phyloP scores from a whole-genome alignment of 2,797 vertebrate species.

The Enteromius thamalakanensis region DNA sequence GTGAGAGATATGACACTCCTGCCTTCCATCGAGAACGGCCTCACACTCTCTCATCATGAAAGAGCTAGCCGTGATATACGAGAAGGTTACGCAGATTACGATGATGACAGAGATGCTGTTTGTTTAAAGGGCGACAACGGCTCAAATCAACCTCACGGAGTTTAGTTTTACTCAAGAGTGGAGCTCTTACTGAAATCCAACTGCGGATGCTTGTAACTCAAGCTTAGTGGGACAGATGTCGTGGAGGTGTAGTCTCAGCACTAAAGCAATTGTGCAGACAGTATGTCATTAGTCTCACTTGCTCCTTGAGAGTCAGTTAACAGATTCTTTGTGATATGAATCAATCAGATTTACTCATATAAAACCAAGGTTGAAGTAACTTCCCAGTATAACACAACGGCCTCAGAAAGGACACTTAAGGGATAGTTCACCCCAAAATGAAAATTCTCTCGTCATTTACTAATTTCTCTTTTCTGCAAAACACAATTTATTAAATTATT shows the following conservation, averaged over 20 bases:
- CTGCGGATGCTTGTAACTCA: constrained; percentile 4
- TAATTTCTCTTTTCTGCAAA: not conserved
- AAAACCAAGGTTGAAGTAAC: not conserved
- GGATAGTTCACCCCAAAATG: not conserved
- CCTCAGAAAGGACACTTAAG: not conserved
- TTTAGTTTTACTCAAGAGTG: constrained; percentile 40
- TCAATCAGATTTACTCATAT: not conserved
- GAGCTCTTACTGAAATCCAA: not conserved
- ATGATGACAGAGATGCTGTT: constrained; percentile 48
- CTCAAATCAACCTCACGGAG: constrained; percentile 40
- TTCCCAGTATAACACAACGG: not conserved
- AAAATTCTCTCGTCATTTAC: not conserved
- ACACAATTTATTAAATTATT: not conserved
- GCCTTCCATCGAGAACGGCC: constrained; percentile 53
- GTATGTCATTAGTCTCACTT: not conserved
- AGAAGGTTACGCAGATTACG: constrained; percentile 51
- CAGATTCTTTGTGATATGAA: not conserved
- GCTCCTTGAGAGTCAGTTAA: not conserved
- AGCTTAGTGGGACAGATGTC: constrained; percentile 22
- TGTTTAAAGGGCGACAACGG: constrained; percentile 47
- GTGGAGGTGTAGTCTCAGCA: not conserved
- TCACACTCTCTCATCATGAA: constrained; percentile 52
- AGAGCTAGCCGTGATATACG: constrained; percentile 41
- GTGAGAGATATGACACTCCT: constrained; percentile 53
- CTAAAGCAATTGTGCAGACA: constrained; percentile 11